Percentiles rank a stretch among this genome's conserved stretches.
Conservation (phyloP, 2,113 vertebrate genomes). For the Semicossyphus pulcher region DNA sequence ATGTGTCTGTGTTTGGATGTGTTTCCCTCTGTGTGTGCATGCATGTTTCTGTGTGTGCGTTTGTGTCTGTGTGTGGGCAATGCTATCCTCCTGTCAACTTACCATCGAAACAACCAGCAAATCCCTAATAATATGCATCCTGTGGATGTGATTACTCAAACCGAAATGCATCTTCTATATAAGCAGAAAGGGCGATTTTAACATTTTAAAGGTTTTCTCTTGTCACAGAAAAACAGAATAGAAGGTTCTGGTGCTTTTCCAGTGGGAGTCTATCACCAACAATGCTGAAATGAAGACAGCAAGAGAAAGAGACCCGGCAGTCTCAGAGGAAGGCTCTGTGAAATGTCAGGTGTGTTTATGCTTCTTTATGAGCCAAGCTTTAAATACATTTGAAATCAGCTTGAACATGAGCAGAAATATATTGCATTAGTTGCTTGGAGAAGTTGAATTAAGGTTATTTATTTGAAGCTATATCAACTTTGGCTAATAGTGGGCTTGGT, state of each 20-base stretch:
- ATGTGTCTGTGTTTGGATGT: slow-evolving; percentile 65
- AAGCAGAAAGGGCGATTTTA: background rate
- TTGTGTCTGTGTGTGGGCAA: background rate
- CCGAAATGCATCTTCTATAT: slow-evolving; percentile 10
- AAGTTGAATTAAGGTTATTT: background rate
- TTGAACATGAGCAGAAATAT: background rate
- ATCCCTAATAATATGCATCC: background rate
- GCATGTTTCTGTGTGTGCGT: slow-evolving; percentile 13
- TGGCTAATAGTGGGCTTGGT: background rate
- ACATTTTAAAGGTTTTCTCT: slow-evolving; percentile 6
- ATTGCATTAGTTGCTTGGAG: background rate
- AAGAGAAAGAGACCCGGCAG: background rate
- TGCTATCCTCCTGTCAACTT: background rate
- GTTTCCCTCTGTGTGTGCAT: slow-evolving; percentile 14
- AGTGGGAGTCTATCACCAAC: background rate
- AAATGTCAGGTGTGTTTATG: slow-evolving; percentile 32
- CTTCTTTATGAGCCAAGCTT: slow-evolving; percentile 1
- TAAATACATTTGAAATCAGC: slow-evolving; percentile 11
- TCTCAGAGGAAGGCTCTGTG: slow-evolving; percentile 8
- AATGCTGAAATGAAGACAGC: background rate
- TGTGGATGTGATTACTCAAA: background rate
- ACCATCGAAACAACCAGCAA: background rate
- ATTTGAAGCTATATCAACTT: background rate
- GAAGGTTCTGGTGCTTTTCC: background rate
- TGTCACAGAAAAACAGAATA: background rate